Percentiles rank a stretch among this genome's conserved stretches.
phyloP scores from a whole-genome alignment of 2,113 vertebrate species.

The Clarias gariepinus region DNA sequence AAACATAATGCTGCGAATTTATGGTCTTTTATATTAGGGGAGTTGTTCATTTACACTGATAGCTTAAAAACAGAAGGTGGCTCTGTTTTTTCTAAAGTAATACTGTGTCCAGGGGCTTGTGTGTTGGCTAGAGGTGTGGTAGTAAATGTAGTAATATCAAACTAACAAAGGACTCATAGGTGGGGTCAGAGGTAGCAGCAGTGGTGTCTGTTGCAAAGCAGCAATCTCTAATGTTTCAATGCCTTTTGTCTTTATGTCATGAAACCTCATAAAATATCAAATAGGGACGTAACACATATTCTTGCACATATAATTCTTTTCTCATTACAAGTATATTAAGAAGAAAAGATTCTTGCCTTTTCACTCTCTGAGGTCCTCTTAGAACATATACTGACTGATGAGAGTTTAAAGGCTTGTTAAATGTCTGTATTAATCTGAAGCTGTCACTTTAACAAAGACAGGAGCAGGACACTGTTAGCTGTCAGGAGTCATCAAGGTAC shows the following conservation, averaged over 20 bases:
- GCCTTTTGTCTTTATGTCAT: too few species aligned
- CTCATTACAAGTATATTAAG: slow-evolving; percentile 18
- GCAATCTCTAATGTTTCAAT: neutral
- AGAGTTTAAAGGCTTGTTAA: slow-evolving; percentile 69
- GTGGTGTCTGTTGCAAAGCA: slow-evolving; percentile 23
- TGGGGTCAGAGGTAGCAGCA: neutral
- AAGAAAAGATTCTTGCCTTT: neutral
- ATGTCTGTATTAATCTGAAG: slow-evolving; percentile 75
- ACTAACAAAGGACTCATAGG: neutral
- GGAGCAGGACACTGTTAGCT: slow-evolving; percentile 67
- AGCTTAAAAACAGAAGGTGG: neutral
- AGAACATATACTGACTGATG: slow-evolving; percentile 58
- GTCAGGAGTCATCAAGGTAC: slow-evolving; percentile 56
- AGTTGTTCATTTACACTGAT: neutral
- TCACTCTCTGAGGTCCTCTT: slow-evolving; percentile 31
- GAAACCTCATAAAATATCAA: slow-evolving; percentile 44
- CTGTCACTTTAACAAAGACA: slow-evolving; percentile 71
- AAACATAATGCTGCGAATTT: neutral
- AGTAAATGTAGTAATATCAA: slow-evolving; percentile 9
- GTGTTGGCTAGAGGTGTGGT: slow-evolving; percentile 34
- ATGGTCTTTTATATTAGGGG: neutral
- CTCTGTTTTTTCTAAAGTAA: neutral
- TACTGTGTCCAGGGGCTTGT: neutral
- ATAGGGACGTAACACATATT: neutral
- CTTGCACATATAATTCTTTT: neutral